Conservation (phyloP, 2,113 vertebrate genomes). For the Oreocharis arfaki region DNA sequence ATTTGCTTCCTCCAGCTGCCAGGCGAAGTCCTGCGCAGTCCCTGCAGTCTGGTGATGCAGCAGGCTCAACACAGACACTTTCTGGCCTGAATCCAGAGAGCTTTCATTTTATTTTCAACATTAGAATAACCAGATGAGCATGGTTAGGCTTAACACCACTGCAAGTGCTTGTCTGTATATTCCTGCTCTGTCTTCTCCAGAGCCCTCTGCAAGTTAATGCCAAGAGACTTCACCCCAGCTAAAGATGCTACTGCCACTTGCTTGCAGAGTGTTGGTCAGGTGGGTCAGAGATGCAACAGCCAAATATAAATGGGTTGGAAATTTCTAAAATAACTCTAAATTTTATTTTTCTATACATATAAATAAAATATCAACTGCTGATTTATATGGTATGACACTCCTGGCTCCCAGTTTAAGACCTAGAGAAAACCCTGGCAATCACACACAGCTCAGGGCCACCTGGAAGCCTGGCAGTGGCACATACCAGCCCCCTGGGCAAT, state of each 20-base stretch:
- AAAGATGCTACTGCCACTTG: not conserved
- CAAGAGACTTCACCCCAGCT: not conserved
- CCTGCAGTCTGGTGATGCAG: constrained; percentile 4
- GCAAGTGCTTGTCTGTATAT: not conserved
- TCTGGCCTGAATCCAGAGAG: constrained; percentile 15
- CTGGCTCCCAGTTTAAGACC: not conserved
- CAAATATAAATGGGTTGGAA: not conserved
- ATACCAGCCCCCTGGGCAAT: not conserved
- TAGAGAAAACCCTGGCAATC: not conserved
- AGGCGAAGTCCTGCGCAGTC: not conserved
- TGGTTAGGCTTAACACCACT: not conserved
- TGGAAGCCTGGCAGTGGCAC: not conserved
- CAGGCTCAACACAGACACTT: constrained; percentile 3
- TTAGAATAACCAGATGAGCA: not conserved
- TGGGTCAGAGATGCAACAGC: not conserved
- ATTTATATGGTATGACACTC: not conserved
- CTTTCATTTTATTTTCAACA: constrained; percentile 7
- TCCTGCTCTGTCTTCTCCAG: not conserved
- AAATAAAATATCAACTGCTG: not conserved
- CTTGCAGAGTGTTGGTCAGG: not conserved
- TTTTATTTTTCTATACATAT: not conserved
- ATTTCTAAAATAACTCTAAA: not conserved
- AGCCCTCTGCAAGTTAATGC: not conserved
- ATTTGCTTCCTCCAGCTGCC: constrained; percentile 42
- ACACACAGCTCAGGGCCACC: not conserved